Percentiles rank a stretch among this genome's conserved stretches.
These are phyloP conservation scores for Platyura marginata DNA, from an alignment of 1,140 invertebrate species.

Conservation along the genomic window DNA sequence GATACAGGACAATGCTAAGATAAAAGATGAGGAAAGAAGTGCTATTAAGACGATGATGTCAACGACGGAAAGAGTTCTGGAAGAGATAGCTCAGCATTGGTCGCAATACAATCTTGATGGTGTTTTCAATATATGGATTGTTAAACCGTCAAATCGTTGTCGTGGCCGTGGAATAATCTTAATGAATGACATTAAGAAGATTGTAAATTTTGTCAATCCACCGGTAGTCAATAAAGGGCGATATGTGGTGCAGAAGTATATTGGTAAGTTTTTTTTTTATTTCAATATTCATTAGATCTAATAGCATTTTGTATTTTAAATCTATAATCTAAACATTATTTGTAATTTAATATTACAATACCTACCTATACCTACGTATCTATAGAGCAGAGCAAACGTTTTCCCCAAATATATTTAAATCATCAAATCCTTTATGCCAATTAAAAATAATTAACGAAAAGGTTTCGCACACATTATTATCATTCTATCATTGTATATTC, in stretches of 20 bases:
- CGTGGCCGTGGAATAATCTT: constrained; percentile 76
- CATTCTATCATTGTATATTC: no score
- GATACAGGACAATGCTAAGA: constrained; percentile 38
- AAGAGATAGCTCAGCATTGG: constrained; percentile 38
- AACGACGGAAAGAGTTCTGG: constrained; percentile 24
- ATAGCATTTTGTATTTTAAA: no score
- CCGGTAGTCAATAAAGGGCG: constrained; percentile 42
- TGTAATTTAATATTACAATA: no score
- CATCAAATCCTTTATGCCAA: no score
- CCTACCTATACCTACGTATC: no score
- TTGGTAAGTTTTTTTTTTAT: constrained; percentile 40
- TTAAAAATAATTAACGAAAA: no score
- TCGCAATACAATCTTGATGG: constrained; percentile 72
- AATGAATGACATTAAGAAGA: constrained; percentile 72
- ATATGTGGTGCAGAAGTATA: constrained; percentile 91
- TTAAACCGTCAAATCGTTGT: constrained; percentile 88
- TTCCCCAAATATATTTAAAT: no score
- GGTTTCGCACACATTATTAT: no score
- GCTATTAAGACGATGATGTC: constrained; percentile 18
- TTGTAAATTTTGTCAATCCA: constrained; percentile 49
- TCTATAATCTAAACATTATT: no score
- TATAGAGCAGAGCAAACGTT: no score
- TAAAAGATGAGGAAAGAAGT: constrained; percentile 17
- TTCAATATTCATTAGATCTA: no score
- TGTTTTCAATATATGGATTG: constrained; percentile 78